Base-by-base conservation (phyloP, 2,113 vertebrate species). In the Actenoides lindsayi region DNA sequence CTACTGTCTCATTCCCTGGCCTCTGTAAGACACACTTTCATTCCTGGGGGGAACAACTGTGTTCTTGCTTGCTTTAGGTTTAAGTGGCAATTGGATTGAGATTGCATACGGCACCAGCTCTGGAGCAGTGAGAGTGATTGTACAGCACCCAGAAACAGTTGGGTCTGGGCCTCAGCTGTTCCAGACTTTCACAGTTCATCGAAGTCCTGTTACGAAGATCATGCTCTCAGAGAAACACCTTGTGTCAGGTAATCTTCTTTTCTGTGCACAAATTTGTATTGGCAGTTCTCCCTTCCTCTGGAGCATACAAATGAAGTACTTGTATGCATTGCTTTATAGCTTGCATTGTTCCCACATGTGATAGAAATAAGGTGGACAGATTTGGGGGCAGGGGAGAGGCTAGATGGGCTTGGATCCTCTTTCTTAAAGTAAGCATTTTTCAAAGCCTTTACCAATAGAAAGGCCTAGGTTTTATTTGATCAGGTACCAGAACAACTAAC, bases 41-140 rank as follows among this genome's bases (percentile, higher is more conserved):
- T 79, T 91, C 33, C 70, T 90, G 16, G 18, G 10, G n/a, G 20
- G 6, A 83, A 59, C 35, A 87, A 69, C 46, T 11, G 2, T 86
- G 23, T 73, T 68, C 33, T 87, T 31, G 65, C 63, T 48, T 75
- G 31, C 59, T 56, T 44, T 57, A 99, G 99, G 99, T 97, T 99
- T 99, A 97, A 99, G 99, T 57, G 99, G 99, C 56, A 99, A 99
- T 95, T 99, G 99, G 99, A 99, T 99, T 62, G 99, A 99, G 98
- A 99, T 99, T 18, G 99, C 99, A 12, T 99, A 99, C 2, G 99
- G 99, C 51, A 99, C 99, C 11, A 99, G 99, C 94, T 99, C 99
- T 5, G 99, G 99, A 53, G 99, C 99, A 1, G 99, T 99, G 60
- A 98, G 99, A 28, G 99, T 99, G 83, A 99, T 99, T 13, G 99